Percentiles rank a stretch among this genome's conserved stretches.
Conservation (phyloP, 1,140 invertebrate genomes). For the Lepidurus packardi region DNA sequence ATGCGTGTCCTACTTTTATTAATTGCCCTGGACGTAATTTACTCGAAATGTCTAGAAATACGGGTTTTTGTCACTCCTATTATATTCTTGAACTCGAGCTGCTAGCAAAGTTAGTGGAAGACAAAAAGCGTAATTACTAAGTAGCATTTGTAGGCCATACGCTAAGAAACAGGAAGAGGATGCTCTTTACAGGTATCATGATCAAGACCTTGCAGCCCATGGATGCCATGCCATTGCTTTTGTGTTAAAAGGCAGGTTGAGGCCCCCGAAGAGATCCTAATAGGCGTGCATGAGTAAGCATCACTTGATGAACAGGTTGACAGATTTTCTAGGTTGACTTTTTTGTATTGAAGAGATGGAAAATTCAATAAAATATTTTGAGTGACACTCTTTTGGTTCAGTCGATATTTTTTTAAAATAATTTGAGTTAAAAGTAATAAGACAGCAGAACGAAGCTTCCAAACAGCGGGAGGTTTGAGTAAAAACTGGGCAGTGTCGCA, state of each 20-base stretch:
- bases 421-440: too few relatives aligned
- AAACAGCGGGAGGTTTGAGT: neutral
- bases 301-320: constrained; percentile 6
- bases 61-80: neutral
- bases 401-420: too few relatives aligned
- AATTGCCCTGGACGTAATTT: neutral
- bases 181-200: too few relatives aligned
- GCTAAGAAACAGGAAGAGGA: too few relatives aligned
- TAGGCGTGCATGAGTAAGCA: neutral
- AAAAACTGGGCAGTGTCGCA: neutral
- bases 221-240: neutral
- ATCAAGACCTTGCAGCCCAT: too few relatives aligned
- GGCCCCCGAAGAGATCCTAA: neutral
- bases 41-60: neutral
- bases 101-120: neutral
- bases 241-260: neutral
- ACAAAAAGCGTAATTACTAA: too few relatives aligned
- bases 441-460: neutral
- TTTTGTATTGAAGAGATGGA: neutral
- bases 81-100: neutral
- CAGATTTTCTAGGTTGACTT: constrained; percentile 2
- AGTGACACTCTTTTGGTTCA: neutral
- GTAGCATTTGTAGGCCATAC: too few relatives aligned
- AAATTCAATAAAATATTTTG: neutral
- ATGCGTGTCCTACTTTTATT: constrained; percentile 6